These are phyloP conservation scores for Glaucopsyche alexis DNA, from an alignment of 2,888 invertebrate genomes.

Conservation along the genomic window DNA sequence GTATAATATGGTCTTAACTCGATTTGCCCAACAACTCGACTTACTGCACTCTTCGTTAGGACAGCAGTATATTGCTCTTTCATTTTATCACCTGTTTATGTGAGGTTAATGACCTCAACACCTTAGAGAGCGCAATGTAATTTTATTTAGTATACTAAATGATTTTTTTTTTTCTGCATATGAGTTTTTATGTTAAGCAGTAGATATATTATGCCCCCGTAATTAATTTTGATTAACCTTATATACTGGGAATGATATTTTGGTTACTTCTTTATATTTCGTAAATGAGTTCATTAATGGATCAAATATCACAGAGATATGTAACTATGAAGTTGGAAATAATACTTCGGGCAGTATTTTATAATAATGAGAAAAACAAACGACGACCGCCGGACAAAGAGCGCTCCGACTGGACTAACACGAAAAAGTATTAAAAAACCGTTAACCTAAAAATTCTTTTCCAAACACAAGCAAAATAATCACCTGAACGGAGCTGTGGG, in stretches of 20 bases:
- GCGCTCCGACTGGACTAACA: constrained; percentile 26
- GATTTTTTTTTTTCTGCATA: not conserved
- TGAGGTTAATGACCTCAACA: too few species aligned
- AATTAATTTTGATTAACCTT: too few species aligned
- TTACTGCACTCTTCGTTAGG: too few species aligned
- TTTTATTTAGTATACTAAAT: too few species aligned
- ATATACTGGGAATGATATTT: too few species aligned
- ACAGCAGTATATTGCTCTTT: too few species aligned
- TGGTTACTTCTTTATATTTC: not conserved
- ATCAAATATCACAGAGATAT: constrained; percentile 1
- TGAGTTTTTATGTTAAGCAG: too few species aligned
- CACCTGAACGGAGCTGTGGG: constrained; percentile 28
- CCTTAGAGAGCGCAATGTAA: too few species aligned
- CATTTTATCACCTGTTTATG: not conserved
- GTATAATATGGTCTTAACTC: too few species aligned
- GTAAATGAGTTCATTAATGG: not conserved
- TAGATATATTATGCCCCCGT: too few species aligned
- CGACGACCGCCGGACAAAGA: constrained; percentile 15
- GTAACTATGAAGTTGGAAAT: not conserved
- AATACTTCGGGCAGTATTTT: not conserved
- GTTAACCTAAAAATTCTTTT: constrained; percentile 30
- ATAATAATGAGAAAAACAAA: constrained; percentile 16
- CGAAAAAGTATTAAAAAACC: constrained; percentile 27
- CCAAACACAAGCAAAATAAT: constrained; percentile 28
- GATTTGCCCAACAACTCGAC: too few species aligned